Base-by-base conservation (phyloP, 2,797 vertebrate species). In the Antrozous pallidus region DNA sequence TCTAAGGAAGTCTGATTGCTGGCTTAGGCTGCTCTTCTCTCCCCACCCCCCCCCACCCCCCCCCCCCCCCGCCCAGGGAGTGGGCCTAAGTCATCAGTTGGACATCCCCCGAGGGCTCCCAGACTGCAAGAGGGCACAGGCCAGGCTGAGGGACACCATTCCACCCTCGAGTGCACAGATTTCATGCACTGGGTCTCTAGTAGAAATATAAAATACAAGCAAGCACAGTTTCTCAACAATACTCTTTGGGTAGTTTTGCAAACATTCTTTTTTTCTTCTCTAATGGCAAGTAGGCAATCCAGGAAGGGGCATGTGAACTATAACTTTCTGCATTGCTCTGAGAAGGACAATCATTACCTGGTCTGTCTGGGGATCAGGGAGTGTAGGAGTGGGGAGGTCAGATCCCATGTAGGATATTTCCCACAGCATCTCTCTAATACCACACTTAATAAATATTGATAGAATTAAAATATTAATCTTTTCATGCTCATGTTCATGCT, bases 161-260 rank as follows among this genome's bases (percentile, higher is more conserved):
- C 6, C 18, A 18, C 18, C 18, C 17, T 14, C 49, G 0, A 51
- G 7, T 18, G 49, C 18, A 51, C 3, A 8, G 22, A 54, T 54
- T 54, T 22, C 20, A 3, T 54, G 51, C 51, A 54, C 51, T 54
- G 51, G 51, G 51, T 22, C 51, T 54, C 51, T 54, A 54, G 22
- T 42, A 94, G 92, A 93, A 82, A 40, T 63, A 63, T 54, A 70
- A 78, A 92, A 90, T 63, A 47, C 24, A 58, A 90, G 71, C 42
- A 47, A 86, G 81, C 49, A 28, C 14, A 26, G 65, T 82, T 88
- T 90, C 69, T 82, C 47, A 83, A 75, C 33, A 61, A 75, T 83
- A 78, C 22, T 74, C 40, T 85, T 82, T 31, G 63, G 51, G 65
- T 1, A 65, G 36, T 13, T 56, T 80, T 71, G 26, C n/a, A 58